These are phyloP conservation scores for Ophraella communa DNA, from an alignment of 2,888 invertebrate species.

Conservation along the genomic window DNA sequence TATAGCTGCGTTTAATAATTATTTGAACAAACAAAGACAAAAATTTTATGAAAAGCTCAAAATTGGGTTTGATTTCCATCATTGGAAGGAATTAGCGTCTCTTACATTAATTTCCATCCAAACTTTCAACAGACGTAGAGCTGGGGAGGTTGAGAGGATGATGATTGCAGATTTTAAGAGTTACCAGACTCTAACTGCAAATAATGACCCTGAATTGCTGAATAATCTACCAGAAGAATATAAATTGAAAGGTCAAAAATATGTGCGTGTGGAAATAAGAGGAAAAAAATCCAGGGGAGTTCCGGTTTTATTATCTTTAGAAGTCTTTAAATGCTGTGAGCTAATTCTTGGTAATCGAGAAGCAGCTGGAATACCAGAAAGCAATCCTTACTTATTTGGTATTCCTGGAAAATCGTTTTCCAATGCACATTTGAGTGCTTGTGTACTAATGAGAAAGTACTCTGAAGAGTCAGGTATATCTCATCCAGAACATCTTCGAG, in stretches of 20 bases:
- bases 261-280: slow-evolving; percentile 9
- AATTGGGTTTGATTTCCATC: neutral
- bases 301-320: slow-evolving; percentile 12
- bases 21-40: slow-evolving; percentile 1
- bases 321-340: neutral
- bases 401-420: slow-evolving; percentile 5
- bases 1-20: neutral
- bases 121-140: slow-evolving; percentile 18
- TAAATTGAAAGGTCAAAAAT: slow-evolving; percentile 8
- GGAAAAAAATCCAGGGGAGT: neutral
- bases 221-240: neutral
- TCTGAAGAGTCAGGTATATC: slow-evolving; percentile 20
- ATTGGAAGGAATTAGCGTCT: slow-evolving; percentile 4
- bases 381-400: slow-evolving; percentile 27
- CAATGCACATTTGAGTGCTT: slow-evolving; percentile 36
- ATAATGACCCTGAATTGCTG: neutral
- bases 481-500: slow-evolving; percentile 2
- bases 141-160: slow-evolving; percentile 25
- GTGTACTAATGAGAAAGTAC: slow-evolving; percentile 36
- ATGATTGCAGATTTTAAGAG: neutral
- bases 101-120: slow-evolving; percentile 12
- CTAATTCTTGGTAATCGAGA: slow-evolving; percentile 16
- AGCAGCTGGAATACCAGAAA: slow-evolving; percentile 17
- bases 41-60: neutral
- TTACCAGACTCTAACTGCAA: neutral